phyloP scores from a whole-genome alignment of 2,797 vertebrate genomes.

The Lindbergichthys nudifrons region DNA sequence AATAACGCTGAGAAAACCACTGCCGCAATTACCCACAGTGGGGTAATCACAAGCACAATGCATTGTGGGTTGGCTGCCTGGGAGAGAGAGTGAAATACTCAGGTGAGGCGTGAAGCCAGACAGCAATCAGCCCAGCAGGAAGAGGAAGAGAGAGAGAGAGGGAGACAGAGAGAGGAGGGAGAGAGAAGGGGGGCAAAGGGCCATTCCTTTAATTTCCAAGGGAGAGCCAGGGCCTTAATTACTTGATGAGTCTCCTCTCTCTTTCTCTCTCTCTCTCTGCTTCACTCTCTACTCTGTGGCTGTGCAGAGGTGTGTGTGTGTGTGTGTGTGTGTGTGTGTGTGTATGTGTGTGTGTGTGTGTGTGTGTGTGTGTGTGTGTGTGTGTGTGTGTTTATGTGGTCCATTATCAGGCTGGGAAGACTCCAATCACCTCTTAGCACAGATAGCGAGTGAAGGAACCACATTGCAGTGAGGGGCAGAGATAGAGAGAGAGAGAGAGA shows the following conservation, averaged over 20 bases:
- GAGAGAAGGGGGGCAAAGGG: constrained; percentile 85
- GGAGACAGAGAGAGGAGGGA: constrained; percentile 46
- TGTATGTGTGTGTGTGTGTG: constrained; percentile 17
- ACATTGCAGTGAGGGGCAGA: constrained; percentile 46
- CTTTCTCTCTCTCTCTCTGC: constrained; percentile 82
- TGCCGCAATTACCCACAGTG: constrained; percentile 92
- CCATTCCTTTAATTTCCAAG: constrained; percentile 95
- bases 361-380: constrained; percentile 22
- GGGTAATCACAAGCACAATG: constrained; percentile 93
- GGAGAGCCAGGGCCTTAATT: constrained; percentile 96
- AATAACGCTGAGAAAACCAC: constrained; percentile 88
- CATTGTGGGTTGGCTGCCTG: constrained; percentile 85
- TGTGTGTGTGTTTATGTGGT: constrained; percentile 41
- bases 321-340: too few relatives aligned
- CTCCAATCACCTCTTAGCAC: constrained; percentile 89
- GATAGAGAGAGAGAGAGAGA: too few relatives aligned
- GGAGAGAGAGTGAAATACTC: constrained; percentile 84
- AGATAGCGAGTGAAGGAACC: constrained; percentile 72
- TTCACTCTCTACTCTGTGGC: constrained; percentile 52
- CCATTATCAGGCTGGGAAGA: constrained; percentile 90
- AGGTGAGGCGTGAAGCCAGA: constrained; percentile 93
- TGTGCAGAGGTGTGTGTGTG: constrained; percentile 54
- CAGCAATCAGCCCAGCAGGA: constrained; percentile 91
- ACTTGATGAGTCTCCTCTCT: constrained; percentile 89
- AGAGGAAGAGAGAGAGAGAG: constrained; percentile 33